Base-by-base conservation (phyloP, 1,140 invertebrate species). In the Rhyacophila brunnea region DNA sequence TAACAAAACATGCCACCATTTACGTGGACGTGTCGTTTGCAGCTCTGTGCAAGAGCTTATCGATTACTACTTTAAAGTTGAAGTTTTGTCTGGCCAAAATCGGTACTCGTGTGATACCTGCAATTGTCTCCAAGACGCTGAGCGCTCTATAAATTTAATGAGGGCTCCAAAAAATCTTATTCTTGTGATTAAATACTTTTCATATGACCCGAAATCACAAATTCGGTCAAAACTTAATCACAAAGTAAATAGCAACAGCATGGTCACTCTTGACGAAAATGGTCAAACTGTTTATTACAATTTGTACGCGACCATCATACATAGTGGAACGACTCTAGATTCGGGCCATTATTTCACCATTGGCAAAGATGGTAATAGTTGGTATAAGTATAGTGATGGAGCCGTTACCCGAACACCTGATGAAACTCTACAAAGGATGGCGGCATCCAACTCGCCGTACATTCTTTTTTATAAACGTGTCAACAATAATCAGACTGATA, bases 291-390 rank as follows among this genome's bases (percentile, higher is more conserved):
- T 80, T 14, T 73, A 74, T 5, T 93, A 92, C 69, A 79, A 81
- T 7, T 69, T 94, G 0, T 92, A 91, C 68, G 89, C 89, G 0
- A 89, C 90, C 0, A 88, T 95, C 0, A 86, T 95, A 0, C 92
- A 95, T 70, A 87, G 87, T 0, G 91, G 92, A 1, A 85, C 84
- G 10, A 90, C 85, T 36, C 85, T 91, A 62, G 89, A 93, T 68
- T 88, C 88, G 4, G 92, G 92, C 0, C 92, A 95, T 70, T 94
- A 95, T 70, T 92, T 92, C 67, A 91, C 90, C 0, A 86, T 90
- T 64, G 90, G 88, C 0, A 82, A 87, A 20, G 86, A 89, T 68
- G 72, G 74, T 2, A 75, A 85, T 1, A 80, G 79, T 60, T 94
- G 91, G 92, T 90, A 85, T 68, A 83, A 88, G 61, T 93, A 91